phyloP scores from a whole-genome alignment of 2,888 invertebrate genomes.

The Margaritifera margaritifera region DNA sequence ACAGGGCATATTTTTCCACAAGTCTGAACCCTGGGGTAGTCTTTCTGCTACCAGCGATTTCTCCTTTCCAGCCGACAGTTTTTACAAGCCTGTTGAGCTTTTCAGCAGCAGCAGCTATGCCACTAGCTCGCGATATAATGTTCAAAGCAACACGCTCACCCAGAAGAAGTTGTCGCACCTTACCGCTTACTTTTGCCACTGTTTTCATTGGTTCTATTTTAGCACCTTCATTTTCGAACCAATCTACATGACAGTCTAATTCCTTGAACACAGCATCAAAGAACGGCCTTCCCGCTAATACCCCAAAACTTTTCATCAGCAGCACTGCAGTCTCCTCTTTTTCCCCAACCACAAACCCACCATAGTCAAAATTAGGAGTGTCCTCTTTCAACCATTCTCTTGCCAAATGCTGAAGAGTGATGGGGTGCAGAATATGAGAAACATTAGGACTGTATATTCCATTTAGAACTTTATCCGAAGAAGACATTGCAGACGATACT shows the following conservation, averaged over 20 bases:
- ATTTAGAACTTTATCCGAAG: conserved; percentile 21
- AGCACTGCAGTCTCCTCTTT: conserved; percentile 64
- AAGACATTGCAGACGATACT: conserved; percentile 18
- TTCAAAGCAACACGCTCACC: conserved; percentile 73
- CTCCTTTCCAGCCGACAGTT: conserved; percentile 67
- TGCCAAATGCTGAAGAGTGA: conserved; percentile 58
- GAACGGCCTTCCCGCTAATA: conserved; percentile 73
- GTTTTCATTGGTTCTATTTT: conserved; percentile 52
- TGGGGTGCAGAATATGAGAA: conserved; percentile 68
- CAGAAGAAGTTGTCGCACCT: conserved; percentile 68
- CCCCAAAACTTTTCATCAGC: conserved; percentile 66
- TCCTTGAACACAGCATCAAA: conserved; percentile 72
- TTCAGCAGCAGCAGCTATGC: conserved; percentile 70
- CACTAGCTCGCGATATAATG: conserved; percentile 71
- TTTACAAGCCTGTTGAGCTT: conserved; percentile 49
- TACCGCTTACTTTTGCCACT: conserved; percentile 70
- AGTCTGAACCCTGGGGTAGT: conserved; percentile 74
- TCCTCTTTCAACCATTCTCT: conserved; percentile 70
- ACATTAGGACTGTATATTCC: conserved; percentile 44
- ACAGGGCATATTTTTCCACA: conserved; percentile 74
- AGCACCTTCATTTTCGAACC: conserved; percentile 67
- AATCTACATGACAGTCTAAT: conserved; percentile 68
- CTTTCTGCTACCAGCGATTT: conserved; percentile 73
- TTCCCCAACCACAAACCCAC: conserved; percentile 71
- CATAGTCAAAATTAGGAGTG: conserved; percentile 70